phyloP scores from a whole-genome alignment of 2,888 invertebrate genomes.

The Paralinhomoeus sp. region DNA sequence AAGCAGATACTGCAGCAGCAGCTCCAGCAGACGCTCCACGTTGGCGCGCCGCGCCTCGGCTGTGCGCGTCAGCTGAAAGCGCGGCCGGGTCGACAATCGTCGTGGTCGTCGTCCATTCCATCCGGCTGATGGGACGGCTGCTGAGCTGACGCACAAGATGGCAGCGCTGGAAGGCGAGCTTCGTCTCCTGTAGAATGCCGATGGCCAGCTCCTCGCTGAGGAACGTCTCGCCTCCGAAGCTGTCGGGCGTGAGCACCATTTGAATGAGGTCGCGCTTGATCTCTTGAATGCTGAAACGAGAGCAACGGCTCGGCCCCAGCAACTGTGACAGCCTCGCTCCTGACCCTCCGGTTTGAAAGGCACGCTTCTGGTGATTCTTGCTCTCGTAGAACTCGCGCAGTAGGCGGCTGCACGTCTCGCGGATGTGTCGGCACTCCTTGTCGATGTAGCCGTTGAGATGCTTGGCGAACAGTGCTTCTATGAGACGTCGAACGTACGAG shows the following conservation, averaged over 20 bases:
- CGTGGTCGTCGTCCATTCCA: no score
- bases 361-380: slow-evolving; percentile 80
- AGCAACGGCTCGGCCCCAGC: no score
- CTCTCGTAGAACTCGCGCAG: slow-evolving; percentile 67
- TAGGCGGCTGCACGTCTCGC: slow-evolving; percentile 48
- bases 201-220: slow-evolving; percentile 80
- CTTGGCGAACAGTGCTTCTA: slow-evolving; percentile 53
- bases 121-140: no score
- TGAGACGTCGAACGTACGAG: slow-evolving; percentile 49
- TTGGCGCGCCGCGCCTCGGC: slow-evolving; percentile 41
- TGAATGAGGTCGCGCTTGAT: slow-evolving; percentile 75
- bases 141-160: slow-evolving; percentile 43
- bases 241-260: slow-evolving; percentile 72
- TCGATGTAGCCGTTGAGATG: slow-evolving; percentile 44
- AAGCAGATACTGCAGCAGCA: slow-evolving; percentile 56
- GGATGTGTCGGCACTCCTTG: slow-evolving; percentile 50
- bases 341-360: slow-evolving; percentile 56
- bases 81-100: no score
- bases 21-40: slow-evolving; percentile 46
- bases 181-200: slow-evolving; percentile 56
- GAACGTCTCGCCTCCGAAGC: slow-evolving; percentile 88
- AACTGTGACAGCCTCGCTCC: no score
- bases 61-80: no score
- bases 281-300: slow-evolving; percentile 64
- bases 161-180: slow-evolving; percentile 66